These are phyloP conservation scores for Latrodectus hesperus DNA, from an alignment of 2,888 invertebrate species.

Conservation along the genomic window DNA sequence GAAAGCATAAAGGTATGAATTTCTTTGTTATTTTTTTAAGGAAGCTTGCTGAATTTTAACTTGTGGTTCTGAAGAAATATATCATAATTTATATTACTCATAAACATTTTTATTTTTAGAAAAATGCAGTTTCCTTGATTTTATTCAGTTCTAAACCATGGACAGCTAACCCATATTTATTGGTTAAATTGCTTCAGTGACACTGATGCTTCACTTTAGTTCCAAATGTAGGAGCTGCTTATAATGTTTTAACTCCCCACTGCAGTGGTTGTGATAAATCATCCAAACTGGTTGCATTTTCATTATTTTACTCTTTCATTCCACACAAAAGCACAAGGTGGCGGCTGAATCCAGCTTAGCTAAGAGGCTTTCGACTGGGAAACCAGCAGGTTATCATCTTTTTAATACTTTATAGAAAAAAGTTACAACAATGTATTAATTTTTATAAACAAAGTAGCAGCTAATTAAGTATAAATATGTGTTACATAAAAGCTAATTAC, in stretches of 20 bases:
- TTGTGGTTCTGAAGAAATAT: no score
- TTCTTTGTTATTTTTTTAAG: no score
- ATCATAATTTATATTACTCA: no score
- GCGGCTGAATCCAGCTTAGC: conserved; percentile 45
- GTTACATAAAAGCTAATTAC: no score
- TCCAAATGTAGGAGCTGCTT: conserved; percentile 60
- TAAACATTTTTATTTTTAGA: no score
- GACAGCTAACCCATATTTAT: conserved; percentile 50
- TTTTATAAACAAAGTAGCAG: background rate
- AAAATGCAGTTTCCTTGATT: conserved; percentile 18
- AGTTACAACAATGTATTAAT: background rate
- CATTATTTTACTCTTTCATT: conserved; percentile 56
- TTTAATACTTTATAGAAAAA: background rate
- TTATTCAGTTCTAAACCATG: conserved; percentile 22
- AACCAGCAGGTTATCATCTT: conserved; percentile 62
- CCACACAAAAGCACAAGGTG: conserved; percentile 51
- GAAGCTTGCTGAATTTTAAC: no score
- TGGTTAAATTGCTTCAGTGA: background rate
- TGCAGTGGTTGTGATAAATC: conserved; percentile 59
- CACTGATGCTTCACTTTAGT: conserved; percentile 15
- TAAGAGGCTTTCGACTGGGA: conserved; percentile 68
- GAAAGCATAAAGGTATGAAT: no score
- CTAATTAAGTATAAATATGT: no score
- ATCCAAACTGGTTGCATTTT: conserved; percentile 16
- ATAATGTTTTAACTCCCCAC: conserved; percentile 23